Percentiles rank a stretch among this genome's conserved stretches.
These are phyloP conservation scores for Pandemis heparana DNA, from an alignment of 2,888 invertebrate genomes.

Conservation along the genomic window DNA sequence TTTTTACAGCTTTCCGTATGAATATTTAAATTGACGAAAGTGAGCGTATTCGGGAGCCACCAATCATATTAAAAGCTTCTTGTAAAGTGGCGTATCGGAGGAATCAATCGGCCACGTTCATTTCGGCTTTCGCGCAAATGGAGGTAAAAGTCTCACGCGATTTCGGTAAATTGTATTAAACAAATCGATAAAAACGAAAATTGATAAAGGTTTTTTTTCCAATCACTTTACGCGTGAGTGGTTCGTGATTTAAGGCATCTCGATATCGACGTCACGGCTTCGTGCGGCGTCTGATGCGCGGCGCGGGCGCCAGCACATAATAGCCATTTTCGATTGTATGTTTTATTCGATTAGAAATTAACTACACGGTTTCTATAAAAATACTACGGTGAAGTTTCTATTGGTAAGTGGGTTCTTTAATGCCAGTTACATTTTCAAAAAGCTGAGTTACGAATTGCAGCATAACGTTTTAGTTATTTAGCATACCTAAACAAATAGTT, in stretches of 20 bases:
- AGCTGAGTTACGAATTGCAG: not conserved
- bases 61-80: constrained; percentile 56
- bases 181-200: constrained; percentile 71
- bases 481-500: not conserved
- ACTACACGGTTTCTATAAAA: constrained; percentile 12
- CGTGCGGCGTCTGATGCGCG: constrained; percentile 51
- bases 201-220: constrained; percentile 62
- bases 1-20: constrained; percentile 36
- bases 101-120: constrained; percentile 51
- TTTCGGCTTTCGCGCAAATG: constrained; percentile 66
- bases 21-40: constrained; percentile 50
- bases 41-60: constrained; percentile 47
- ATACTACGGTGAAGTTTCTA: not conserved
- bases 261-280: constrained; percentile 55
- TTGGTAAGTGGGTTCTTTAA: not conserved
- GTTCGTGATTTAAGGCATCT: constrained; percentile 71
- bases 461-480: not conserved
- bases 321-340: constrained; percentile 55
- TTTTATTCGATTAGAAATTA: constrained; percentile 13
- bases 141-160: constrained; percentile 69
- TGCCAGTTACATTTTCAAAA: not conserved
- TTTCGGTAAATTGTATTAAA: constrained; percentile 72
- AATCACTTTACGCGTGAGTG: constrained; percentile 79
- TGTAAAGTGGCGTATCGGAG: constrained; percentile 49
- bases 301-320: constrained; percentile 55